A percentile compares a stretch with the other conserved stretches of the same genome.
Evolutionary conservation across 2,888 invertebrate species (phyloP).

Genomic region (Stratiomys singularior): DNA sequence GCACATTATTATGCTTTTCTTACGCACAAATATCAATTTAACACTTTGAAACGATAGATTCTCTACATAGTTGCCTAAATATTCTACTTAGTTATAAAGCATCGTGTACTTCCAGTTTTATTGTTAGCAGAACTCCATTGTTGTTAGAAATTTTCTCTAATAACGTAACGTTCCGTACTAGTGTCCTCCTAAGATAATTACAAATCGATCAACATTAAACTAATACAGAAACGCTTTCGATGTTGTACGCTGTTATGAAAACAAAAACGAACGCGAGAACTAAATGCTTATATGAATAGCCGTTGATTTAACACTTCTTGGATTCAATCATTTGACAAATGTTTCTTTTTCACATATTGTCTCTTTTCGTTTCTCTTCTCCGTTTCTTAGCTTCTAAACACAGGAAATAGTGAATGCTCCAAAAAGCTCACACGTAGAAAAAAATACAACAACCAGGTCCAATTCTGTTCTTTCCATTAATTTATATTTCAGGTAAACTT

Average conservation of each 20-base stretch:
- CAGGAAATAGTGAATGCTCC: slow-evolving; percentile 30
- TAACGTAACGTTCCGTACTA: no score
- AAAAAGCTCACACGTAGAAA: neutral
- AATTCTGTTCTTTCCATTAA: slow-evolving; percentile 29
- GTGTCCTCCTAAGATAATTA: no score
- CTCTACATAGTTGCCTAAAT: no score
- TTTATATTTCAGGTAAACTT: slow-evolving; percentile 41
- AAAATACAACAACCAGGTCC: slow-evolving; percentile 10
- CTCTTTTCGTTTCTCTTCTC: slow-evolving; percentile 35
- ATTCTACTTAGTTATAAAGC: no score
- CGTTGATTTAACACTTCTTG: slow-evolving; percentile 29
- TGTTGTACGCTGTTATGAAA: slow-evolving; percentile 21
- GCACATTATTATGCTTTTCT: no score
- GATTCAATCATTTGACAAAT: neutral
- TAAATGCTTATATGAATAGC: slow-evolving; percentile 12
- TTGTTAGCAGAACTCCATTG: no score
- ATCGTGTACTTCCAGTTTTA: no score
- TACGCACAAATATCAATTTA: no score
- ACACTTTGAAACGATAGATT: no score
- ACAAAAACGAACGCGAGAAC: neutral
- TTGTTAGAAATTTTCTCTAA: no score
- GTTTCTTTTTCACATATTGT: slow-evolving; percentile 15
- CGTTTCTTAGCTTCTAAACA: slow-evolving; percentile 40
- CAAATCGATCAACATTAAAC: slow-evolving; percentile 17
- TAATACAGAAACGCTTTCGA: slow-evolving; percentile 9